Conservation (phyloP, 2,888 invertebrate species). For the Eilema sororculum region DNA sequence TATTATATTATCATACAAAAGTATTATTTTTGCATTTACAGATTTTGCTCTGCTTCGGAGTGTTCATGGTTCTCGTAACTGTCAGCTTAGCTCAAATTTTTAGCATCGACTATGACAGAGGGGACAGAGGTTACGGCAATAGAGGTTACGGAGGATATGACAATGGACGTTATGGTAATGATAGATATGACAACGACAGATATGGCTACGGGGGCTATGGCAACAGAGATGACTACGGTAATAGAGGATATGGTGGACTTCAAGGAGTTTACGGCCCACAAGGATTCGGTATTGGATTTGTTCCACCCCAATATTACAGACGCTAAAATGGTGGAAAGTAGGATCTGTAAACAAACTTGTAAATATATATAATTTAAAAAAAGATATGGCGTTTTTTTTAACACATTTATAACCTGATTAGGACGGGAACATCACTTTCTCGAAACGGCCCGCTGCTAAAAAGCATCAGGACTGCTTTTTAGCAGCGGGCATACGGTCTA, state of each 20-base stretch:
- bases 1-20: too few species aligned
- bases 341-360: not conserved
- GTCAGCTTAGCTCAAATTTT: not conserved
- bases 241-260: not conserved
- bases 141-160: not conserved
- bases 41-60: not conserved
- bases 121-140: not conserved
- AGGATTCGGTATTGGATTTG: not conserved
- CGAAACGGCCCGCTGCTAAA: too few species aligned
- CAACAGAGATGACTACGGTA: conserved; percentile 4
- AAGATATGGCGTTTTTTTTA: not conserved
- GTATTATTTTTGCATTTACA: not conserved
- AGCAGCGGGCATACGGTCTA: too few species aligned
- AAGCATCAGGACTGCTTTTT: too few species aligned
- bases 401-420: too few species aligned
- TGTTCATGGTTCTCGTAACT: not conserved
- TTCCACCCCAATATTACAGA: not conserved
- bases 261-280: conserved; percentile 5
- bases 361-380: not conserved
- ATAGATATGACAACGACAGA: not conserved
- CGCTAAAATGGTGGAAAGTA: not conserved
- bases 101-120: not conserved
- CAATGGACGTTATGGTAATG: not conserved
- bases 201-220: not conserved
- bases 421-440: too few species aligned